A percentile compares a stretch with the other conserved stretches of the same genome.
Conservation (phyloP, 2,113 vertebrate genomes). For the Puma concolor region DNA sequence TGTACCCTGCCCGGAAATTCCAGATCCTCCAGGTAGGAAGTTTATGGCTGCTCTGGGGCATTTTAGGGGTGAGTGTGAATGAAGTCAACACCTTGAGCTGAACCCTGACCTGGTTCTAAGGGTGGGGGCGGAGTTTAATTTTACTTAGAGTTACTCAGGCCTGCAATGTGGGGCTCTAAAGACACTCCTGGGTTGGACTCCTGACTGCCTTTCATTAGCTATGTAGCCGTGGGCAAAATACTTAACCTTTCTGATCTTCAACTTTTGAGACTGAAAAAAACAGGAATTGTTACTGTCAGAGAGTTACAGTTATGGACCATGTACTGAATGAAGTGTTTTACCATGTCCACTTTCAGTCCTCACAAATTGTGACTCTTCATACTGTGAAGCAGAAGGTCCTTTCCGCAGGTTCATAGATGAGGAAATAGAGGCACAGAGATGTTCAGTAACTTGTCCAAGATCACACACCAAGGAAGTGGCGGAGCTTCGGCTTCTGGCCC, state of each 20-base stretch:
- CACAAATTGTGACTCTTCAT: not conserved
- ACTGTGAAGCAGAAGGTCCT: not conserved
- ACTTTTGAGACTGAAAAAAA: not conserved
- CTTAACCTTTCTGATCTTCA: not conserved
- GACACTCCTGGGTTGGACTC: not conserved
- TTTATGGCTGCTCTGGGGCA: not conserved
- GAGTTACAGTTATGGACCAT: not conserved
- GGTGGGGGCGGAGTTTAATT: not conserved
- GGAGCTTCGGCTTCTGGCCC: not conserved
- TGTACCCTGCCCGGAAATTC: slow-evolving; percentile 61
- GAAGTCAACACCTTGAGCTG: not conserved
- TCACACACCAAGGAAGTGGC: not conserved
- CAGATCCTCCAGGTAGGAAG: slow-evolving; percentile 68
- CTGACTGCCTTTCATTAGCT: not conserved
- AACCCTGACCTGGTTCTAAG: not conserved
- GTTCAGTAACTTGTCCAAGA: not conserved
- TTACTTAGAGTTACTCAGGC: not conserved
- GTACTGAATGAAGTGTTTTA: not conserved
- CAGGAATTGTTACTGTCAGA: not conserved
- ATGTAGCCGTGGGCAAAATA: not conserved
- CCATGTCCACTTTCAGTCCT: not conserved
- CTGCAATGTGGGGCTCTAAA: not conserved
- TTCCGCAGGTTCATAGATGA: not conserved
- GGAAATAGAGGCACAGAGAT: not conserved
- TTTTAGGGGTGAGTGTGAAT: fast-evolving